phyloP scores from a whole-genome alignment of 2,797 vertebrate genomes.

The Pangasius sanitwongsei region DNA sequence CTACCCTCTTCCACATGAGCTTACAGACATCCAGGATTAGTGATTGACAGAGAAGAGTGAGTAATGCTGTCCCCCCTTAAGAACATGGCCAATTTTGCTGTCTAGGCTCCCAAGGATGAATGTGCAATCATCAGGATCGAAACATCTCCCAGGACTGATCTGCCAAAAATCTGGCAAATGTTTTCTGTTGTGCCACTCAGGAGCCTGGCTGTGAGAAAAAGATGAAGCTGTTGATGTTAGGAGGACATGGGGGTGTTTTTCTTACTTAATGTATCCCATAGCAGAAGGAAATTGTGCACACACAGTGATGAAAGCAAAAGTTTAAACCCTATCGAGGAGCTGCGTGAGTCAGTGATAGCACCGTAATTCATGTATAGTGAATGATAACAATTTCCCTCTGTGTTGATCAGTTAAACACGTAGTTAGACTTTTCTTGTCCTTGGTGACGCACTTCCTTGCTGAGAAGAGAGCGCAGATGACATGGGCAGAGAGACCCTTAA shows the following conservation, averaged over 20 bases:
- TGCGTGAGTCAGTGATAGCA: background rate
- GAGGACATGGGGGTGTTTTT: background rate
- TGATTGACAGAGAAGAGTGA: background rate
- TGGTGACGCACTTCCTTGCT: constrained; percentile 60
- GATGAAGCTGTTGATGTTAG: background rate
- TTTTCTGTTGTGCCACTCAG: background rate
- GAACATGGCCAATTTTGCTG: background rate
- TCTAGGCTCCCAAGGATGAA: too few relatives aligned
- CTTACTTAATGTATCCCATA: background rate
- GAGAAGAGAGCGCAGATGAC: constrained; percentile 56
- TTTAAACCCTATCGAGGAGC: background rate
- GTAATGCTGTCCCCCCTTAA: background rate
- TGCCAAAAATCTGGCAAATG: background rate
- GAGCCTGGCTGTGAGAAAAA: background rate
- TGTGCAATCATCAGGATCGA: background rate
- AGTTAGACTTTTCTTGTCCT: background rate
- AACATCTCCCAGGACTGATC: background rate
- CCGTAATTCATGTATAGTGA: constrained; percentile 10
- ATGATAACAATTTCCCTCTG: background rate
- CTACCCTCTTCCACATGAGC: background rate
- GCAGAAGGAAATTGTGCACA: background rate
- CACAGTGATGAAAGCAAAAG: background rate
- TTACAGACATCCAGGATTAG: background rate
- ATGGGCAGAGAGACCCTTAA: constrained; percentile 28
- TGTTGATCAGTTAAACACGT: constrained; percentile 28